Evolutionary conservation across 2,888 invertebrate genomes (phyloP).

Genomic region (Spialia ferax): DNA sequence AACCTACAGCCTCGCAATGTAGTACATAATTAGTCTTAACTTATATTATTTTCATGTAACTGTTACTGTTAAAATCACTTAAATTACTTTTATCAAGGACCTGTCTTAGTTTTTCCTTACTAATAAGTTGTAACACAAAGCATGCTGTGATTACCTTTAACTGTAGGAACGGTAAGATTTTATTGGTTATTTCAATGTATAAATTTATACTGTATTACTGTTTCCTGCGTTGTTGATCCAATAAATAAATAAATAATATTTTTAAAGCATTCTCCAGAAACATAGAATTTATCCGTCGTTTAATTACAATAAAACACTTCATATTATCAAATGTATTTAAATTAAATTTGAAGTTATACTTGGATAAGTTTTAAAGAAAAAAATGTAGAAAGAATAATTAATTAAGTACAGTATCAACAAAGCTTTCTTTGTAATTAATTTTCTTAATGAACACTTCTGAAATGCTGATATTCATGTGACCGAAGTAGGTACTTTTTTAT

Average conservation of each 20-base stretch:
- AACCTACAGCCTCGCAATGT: not conserved
- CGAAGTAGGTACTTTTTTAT: too few relatives aligned
- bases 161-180: not conserved
- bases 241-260: slow-evolving; percentile 1
- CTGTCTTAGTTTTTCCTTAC: not conserved
- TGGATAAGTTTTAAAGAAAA: too few relatives aligned
- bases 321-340: too few relatives aligned
- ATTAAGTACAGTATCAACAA: too few relatives aligned
- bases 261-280: too few relatives aligned
- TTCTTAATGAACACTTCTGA: too few relatives aligned
- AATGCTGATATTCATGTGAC: too few relatives aligned
- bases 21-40: not conserved
- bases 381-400: too few relatives aligned
- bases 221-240: not conserved
- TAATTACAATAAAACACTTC: too few relatives aligned
- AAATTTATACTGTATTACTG: not conserved
- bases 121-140: not conserved
- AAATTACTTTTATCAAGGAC: not conserved
- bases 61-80: not conserved
- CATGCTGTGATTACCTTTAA: not conserved
- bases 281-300: too few relatives aligned
- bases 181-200: not conserved
- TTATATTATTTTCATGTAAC: not conserved
- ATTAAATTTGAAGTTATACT: too few relatives aligned
- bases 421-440: too few relatives aligned